Evolutionary conservation across 1,140 invertebrate species (phyloP), one percentile per base, ranked within the genome.

Genomic region (Phymorhynchus buccinoides): DNA sequence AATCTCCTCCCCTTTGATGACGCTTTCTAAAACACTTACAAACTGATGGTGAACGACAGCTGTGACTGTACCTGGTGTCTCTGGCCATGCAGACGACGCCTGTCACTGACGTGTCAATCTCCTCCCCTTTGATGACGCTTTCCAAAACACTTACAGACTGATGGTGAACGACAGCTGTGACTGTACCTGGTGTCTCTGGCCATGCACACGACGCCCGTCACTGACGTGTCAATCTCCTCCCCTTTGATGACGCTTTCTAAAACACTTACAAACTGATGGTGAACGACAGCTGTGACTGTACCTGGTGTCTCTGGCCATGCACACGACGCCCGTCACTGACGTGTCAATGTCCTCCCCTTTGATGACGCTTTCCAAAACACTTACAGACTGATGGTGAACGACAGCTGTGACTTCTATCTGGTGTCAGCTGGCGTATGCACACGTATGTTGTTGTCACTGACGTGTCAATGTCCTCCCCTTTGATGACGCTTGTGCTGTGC

Each of bases 1-100:
- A 86, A 98, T 96, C 83, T 96, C 94, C 85, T 95, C 92, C 14
- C 94, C 90, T 68, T 92, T 90, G 77, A 95, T 94, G 68, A 96
- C 95, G 66, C 92, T 91, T 32, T 92, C 89, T 2, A 96, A 39
- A 56, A 84, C 87, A 44, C n/a, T n/a, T n/a, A n/a, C n/a, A n/a
- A n/a, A n/a, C n/a, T 95, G 88, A 97, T 14, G 48, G 22, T 52
- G 12, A 52, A 52, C 0, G 2, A 52, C 48, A 52, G 0, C 14
- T 68, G 62, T 27, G 6, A 73, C 68, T 14, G 1, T 73, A 96
- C 96, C 96, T 95, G 2, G 96, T 96, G 91, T 97, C 96, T 93
- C 95, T 95, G 9, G 96, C 96, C 88, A 96, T 94, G 89, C 94
- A 95, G 7, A 97, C 95, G 2, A 87, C 94, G 27, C 96, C 95